Conservation (phyloP, 2,113 vertebrate species). For the Planiliza haematocheilus region DNA sequence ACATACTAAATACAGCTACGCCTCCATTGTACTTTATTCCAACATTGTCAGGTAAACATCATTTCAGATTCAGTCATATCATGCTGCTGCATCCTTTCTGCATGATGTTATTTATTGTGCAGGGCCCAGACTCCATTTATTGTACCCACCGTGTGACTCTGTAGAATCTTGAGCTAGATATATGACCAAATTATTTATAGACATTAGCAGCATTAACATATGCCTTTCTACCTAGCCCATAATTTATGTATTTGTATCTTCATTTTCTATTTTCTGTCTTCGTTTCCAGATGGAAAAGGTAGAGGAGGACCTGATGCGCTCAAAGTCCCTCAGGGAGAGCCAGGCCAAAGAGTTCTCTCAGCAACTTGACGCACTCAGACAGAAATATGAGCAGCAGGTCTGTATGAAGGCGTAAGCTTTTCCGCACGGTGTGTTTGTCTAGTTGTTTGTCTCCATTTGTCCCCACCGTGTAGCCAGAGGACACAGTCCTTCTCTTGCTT, state of each 20-base stretch:
- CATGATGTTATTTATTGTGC: no score
- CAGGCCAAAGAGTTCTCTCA: conserved; percentile 90
- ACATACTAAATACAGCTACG: no score
- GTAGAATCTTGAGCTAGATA: not conserved
- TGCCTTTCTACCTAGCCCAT: not conserved
- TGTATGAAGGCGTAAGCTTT: conserved; percentile 48
- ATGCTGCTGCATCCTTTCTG: no score
- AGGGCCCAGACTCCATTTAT: no score
- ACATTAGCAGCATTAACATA: not conserved
- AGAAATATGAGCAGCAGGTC: conserved; percentile 92
- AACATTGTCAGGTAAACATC: conserved; percentile 5
- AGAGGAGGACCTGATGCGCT: conserved; percentile 90
- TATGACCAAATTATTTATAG: not conserved
- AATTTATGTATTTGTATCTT: not conserved
- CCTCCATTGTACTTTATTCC: no score
- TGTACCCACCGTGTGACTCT: conserved; percentile 4
- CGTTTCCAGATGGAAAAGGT: conserved; percentile 91
- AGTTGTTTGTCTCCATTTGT: conserved; percentile 1
- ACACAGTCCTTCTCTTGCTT: conserved; percentile 4
- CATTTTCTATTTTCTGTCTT: conserved; percentile 43
- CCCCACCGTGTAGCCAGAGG: not conserved
- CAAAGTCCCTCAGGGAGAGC: conserved; percentile 91
- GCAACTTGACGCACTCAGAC: conserved; percentile 88
- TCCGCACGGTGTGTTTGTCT: conserved; percentile 1
- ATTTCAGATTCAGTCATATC: not conserved